phyloP scores from a whole-genome alignment of 2,888 invertebrate species.

The Emmelina monodactyla region DNA sequence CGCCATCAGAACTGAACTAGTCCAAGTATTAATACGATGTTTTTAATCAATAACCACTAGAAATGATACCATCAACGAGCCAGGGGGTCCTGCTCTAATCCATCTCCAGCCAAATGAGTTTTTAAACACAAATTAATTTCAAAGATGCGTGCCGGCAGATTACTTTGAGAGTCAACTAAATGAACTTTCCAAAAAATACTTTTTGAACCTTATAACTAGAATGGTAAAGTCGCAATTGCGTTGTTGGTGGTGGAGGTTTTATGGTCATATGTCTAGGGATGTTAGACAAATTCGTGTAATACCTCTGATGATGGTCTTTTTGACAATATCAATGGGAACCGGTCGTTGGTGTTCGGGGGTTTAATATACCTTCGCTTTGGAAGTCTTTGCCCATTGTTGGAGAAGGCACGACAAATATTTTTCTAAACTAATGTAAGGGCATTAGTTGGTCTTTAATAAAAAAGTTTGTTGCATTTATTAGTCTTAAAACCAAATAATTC shows the following conservation, averaged over 20 bases:
- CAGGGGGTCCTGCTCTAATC: not conserved
- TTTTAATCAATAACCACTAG: no score
- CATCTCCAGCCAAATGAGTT: not conserved
- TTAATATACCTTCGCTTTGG: not conserved
- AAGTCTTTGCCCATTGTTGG: no score
- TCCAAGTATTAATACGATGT: no score
- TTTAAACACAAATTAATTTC: conserved; percentile 1
- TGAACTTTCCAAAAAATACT: not conserved
- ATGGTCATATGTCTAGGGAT: not conserved
- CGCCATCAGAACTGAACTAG: no score
- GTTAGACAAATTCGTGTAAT: not conserved
- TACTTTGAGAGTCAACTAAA: not conserved
- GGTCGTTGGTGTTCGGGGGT: not conserved
- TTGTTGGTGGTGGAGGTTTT: not conserved
- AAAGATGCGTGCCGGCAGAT: not conserved
- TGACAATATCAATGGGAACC: not conserved
- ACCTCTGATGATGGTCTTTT: not conserved
- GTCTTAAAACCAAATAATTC: no score
- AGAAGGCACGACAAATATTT: no score
- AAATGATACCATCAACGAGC: not conserved
- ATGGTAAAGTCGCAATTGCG: not conserved
- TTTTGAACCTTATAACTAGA: not conserved
- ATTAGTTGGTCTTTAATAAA: no score
- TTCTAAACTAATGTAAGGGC: no score
- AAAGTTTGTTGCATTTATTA: no score